Percentiles rank a stretch among this genome's conserved stretches.
These are phyloP conservation scores for Cacoxenus indagator DNA, from an alignment of 2,888 invertebrate genomes.

Conservation along the genomic window DNA sequence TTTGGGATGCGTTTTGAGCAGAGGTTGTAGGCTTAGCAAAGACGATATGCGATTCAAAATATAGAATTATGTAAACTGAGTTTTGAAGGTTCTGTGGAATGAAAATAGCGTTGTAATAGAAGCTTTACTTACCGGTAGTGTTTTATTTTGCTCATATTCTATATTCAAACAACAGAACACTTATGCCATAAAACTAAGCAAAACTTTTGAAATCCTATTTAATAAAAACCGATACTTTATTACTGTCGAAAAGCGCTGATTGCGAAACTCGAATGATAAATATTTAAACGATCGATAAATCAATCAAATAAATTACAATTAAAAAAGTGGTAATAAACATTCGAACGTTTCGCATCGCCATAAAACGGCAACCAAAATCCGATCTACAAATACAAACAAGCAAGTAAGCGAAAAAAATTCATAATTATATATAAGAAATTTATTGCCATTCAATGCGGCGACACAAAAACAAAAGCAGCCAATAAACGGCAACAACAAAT, in stretches of 20 bases:
- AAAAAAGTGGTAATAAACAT: conserved; percentile 55
- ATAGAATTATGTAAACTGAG: too few relatives aligned
- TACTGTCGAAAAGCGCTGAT: conserved; percentile 36
- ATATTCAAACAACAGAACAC: too few relatives aligned
- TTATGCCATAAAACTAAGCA: too few relatives aligned
- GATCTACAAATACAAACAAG: conserved; percentile 19
- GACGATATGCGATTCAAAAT: too few relatives aligned
- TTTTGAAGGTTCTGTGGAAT: too few relatives aligned
- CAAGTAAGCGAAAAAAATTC: conserved; percentile 30
- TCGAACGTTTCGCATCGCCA: conserved; percentile 38
- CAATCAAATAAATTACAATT: conserved; percentile 64
- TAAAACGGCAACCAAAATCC: conserved; percentile 29
- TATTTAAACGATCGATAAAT: conserved; percentile 59
- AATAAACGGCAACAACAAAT: neutral
- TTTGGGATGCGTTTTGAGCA: too few relatives aligned
- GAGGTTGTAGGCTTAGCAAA: too few relatives aligned
- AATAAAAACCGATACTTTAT: neutral
- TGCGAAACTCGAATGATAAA: conserved; percentile 57
- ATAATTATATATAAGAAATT: conserved; percentile 58
- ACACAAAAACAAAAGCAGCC: conserved; percentile 25
- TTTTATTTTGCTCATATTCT: too few relatives aligned
- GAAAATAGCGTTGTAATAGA: too few relatives aligned
- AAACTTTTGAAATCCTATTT: conserved; percentile 23
- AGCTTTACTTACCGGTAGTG: too few relatives aligned
- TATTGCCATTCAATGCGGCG: conserved; percentile 41